These are phyloP conservation scores for Smithornis capensis DNA, from an alignment of 2,113 vertebrate species.

Conservation along the genomic window DNA sequence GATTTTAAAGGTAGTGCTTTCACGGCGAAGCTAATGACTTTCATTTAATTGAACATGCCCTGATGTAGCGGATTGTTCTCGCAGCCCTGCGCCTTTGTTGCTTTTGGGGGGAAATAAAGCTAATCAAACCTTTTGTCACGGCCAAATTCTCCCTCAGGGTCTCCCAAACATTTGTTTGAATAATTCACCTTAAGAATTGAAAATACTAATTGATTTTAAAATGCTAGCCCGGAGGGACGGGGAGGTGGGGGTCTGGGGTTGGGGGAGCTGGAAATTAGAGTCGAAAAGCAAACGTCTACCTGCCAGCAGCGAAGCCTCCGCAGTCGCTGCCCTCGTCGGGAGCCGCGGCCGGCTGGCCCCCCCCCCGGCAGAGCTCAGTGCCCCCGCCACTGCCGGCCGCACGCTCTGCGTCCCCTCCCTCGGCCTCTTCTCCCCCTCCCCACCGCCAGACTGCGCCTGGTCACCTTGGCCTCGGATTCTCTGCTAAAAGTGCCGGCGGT, in stretches of 20 bases:
- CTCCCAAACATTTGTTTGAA: constrained; percentile 69
- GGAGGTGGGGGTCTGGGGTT: not conserved
- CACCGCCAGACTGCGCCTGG: constrained; percentile 23
- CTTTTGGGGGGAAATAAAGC: constrained; percentile 60
- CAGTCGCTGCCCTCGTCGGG: not conserved
- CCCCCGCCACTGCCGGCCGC: not conserved
- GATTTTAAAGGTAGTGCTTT: constrained; percentile 60
- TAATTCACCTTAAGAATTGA: constrained; percentile 70
- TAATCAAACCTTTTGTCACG: constrained; percentile 67
- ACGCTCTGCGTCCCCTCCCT: not conserved
- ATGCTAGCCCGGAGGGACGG: constrained; percentile 71
- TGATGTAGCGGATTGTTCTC: constrained; percentile 69
- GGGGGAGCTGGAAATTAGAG: constrained; percentile 54
- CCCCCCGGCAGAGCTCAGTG: not conserved
- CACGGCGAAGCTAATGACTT: constrained; percentile 58
- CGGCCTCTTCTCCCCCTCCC: constrained; percentile 7
- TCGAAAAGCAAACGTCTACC: constrained; percentile 74
- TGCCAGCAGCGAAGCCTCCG: constrained; percentile 71
- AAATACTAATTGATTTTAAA: constrained; percentile 85
- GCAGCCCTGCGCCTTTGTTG: constrained; percentile 55
- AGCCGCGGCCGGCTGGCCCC: not conserved
- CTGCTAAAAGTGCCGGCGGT: constrained; percentile 46
- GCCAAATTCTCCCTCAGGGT: constrained; percentile 70
- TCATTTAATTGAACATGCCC: constrained; percentile 66
- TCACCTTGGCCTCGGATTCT: constrained; percentile 33